phyloP scores from a whole-genome alignment of 1,140 invertebrate species.

The Xylocopa sonorina region DNA sequence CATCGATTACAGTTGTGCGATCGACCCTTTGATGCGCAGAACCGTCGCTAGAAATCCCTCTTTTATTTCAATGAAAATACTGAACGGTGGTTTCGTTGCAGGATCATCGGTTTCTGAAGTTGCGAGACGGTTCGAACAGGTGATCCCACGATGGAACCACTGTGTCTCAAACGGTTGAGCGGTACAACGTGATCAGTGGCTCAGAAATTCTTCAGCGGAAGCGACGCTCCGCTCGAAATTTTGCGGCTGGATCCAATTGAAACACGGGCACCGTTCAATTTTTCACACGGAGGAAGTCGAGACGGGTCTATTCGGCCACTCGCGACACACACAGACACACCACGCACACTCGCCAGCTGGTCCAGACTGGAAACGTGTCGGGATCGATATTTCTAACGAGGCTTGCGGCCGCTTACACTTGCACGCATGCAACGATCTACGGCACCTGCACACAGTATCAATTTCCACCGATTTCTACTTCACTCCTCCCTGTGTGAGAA shows the following conservation, averaged over 20 bases:
- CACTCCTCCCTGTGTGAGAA: too few relatives aligned
- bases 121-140: too few relatives aligned
- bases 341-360: not conserved
- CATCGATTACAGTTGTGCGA: too few relatives aligned
- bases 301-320: conserved; percentile 10
- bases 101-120: too few relatives aligned
- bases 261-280: not conserved
- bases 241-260: not conserved
- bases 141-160: too few relatives aligned
- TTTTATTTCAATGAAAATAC: too few relatives aligned
- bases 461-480: not conserved
- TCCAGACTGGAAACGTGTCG: not conserved
- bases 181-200: not conserved
- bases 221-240: not conserved
- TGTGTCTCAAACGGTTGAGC: too few relatives aligned
- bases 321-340: too few relatives aligned
- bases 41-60: too few relatives aligned
- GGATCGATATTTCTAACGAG: conserved; percentile 16
- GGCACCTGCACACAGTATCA: not conserved
- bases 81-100: too few relatives aligned
- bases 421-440: not conserved
- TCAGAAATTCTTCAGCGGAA: not conserved
- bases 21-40: too few relatives aligned
- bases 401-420: not conserved
- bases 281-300: not conserved